Percentiles rank a stretch among this genome's conserved stretches.
phyloP scores from a whole-genome alignment of 2,113 vertebrate genomes.

The Meles meles region DNA sequence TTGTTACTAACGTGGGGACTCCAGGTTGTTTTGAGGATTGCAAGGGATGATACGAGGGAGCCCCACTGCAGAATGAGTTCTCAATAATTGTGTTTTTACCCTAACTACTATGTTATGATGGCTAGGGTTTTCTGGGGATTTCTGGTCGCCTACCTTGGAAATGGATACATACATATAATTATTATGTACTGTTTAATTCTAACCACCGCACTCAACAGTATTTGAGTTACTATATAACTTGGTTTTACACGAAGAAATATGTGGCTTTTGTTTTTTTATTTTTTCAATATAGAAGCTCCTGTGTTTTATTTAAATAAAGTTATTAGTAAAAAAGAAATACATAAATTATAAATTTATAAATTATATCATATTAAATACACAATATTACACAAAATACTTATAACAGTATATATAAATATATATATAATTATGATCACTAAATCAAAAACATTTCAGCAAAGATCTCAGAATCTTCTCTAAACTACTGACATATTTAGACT shows the following conservation, averaged over 20 bases:
- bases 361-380: background rate
- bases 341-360: background rate
- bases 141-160: background rate
- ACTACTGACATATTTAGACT: conserved; percentile 10
- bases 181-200: conserved; percentile 82
- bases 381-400: background rate
- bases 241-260: conserved; percentile 87
- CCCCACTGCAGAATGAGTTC: background rate
- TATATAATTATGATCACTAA: background rate
- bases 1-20: background rate
- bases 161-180: background rate
- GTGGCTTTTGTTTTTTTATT: conserved; percentile 91
- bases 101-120: background rate
- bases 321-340: conserved; percentile 82
- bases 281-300: conserved; percentile 90
- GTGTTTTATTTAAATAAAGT: conserved; percentile 96
- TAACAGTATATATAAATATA: too few species aligned
- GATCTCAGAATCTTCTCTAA: background rate
- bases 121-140: background rate
- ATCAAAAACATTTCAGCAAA: conserved; percentile 16
- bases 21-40: background rate
- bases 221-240: conserved; percentile 84
- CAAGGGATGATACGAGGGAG: background rate
- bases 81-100: background rate
- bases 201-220: conserved; percentile 86